Evolutionary conservation across 2,888 invertebrate species (phyloP), one percentile per base, ranked within the genome.

Genomic region (Apamea epomidion): DNA sequence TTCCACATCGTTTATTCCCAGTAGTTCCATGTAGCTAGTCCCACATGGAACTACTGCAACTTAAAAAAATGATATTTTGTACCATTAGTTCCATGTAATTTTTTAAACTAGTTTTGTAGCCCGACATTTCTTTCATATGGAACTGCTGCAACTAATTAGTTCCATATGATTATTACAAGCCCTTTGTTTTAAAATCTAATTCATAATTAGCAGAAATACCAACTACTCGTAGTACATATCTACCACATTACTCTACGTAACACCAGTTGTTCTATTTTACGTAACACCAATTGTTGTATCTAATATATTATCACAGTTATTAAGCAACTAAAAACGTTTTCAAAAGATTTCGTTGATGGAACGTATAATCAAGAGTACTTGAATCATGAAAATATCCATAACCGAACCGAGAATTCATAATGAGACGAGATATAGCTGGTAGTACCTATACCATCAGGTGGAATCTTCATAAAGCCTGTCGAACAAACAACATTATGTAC

Each of bases 401-500:
- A n/a, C 25, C 72, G 45, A 64, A 70, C 42, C 18, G 16, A 78
- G n/a, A 37, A 16, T 64, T 67, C 2, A 81, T 51, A 74, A 80
- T 64, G 64, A 75, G 48, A 51, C 12, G 42, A 75, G 60, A 18
- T 32, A 64, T 25, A 65, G 12, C 32, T 74, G 48, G 2, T 29
- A 54, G 77, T 37, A 16, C n/a, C 69, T 69, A 51, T 60, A 69
- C 42, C 42, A 37, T 69, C 62, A 64, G 82, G 69, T 65, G 45
- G 69, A 76, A 76, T 86, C 72, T 83, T 86, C 58, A 60, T 82
- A 76, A 74, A 82, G 64, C 70, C 58, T 25, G 76, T 72, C 64
- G 74, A 78, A 85, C 71, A 82, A 77, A 79, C 79, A 76, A 76
- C 77, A 85, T 77, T 74, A 86, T 87, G 91, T 93, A 92, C 91